Percentiles rank a stretch among this genome's conserved stretches.
These are phyloP conservation scores for Salticus scenicus DNA, from an alignment of 2,888 invertebrate genomes.

Conservation along the genomic window DNA sequence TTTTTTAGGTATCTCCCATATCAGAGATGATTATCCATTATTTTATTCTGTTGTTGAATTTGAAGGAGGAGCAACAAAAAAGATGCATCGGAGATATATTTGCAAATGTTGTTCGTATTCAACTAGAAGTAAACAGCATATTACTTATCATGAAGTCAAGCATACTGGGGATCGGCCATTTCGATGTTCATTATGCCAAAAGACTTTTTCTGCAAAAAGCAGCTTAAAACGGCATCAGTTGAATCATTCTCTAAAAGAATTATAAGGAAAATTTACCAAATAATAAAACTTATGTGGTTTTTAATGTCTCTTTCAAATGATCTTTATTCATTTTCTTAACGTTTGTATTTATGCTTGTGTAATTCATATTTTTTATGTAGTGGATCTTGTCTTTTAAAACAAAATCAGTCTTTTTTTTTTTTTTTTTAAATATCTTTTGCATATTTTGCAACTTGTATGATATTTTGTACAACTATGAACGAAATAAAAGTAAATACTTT, in stretches of 20 bases:
- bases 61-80: background rate
- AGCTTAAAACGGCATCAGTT: conserved; percentile 8
- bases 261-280: no score
- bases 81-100: background rate
- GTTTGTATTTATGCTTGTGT: no score
- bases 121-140: conserved; percentile 29
- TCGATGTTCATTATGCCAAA: conserved; percentile 19
- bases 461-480: no score
- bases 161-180: conserved; percentile 35
- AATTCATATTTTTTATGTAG: no score
- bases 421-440: no score
- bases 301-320: no score
- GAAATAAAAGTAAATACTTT: no score
- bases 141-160: conserved; percentile 46
- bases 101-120: conserved; percentile 27
- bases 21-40: background rate
- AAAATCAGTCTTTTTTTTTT: no score
- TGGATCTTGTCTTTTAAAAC: no score
- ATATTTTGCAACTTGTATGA: no score
- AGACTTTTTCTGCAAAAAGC: conserved; percentile 13
- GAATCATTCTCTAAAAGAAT: background rate
- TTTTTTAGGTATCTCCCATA: background rate
- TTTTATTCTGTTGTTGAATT: background rate
- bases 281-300: no score
- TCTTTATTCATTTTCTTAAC: no score